Conservation (phyloP, 2,797 vertebrate species). For the Avahi laniger region DNA sequence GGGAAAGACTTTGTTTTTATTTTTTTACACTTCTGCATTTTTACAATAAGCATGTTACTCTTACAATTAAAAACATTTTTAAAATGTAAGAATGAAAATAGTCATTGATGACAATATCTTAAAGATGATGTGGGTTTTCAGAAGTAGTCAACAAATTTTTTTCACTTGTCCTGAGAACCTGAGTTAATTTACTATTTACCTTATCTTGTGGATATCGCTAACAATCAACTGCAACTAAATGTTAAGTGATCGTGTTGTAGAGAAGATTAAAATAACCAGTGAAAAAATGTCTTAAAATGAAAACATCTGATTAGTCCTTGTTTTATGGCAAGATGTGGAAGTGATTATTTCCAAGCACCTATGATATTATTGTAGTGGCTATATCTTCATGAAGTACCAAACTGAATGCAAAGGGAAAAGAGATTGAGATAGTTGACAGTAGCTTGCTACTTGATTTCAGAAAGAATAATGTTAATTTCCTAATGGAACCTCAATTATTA, state of each 20-base stretch:
- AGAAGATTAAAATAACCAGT: neutral
- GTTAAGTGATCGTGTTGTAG: neutral
- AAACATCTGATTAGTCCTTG: neutral
- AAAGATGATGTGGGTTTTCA: neutral
- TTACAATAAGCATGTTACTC: neutral
- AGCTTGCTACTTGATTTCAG: conserved; percentile 20
- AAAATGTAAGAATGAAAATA: conserved; percentile 7
- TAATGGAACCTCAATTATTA: conserved; percentile 19
- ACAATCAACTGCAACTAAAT: neutral
- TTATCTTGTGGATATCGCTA: neutral
- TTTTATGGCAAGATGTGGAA: neutral
- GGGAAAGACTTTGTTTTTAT: neutral
- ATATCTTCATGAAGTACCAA: neutral
- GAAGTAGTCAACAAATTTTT: neutral
- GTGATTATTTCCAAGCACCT: neutral
- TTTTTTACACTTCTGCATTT: conserved; percentile 27
- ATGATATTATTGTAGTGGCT: neutral
- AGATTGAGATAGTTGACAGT: neutral
- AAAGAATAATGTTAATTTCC: conserved; percentile 1
- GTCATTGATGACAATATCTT: neutral
- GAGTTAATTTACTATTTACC: neutral
- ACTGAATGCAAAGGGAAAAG: neutral
- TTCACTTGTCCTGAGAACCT: neutral
- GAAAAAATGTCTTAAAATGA: neutral
- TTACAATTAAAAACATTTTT: neutral